These are phyloP conservation scores for Hemicrepidius hirtus DNA, from an alignment of 2,888 invertebrate species.

Conservation along the genomic window DNA sequence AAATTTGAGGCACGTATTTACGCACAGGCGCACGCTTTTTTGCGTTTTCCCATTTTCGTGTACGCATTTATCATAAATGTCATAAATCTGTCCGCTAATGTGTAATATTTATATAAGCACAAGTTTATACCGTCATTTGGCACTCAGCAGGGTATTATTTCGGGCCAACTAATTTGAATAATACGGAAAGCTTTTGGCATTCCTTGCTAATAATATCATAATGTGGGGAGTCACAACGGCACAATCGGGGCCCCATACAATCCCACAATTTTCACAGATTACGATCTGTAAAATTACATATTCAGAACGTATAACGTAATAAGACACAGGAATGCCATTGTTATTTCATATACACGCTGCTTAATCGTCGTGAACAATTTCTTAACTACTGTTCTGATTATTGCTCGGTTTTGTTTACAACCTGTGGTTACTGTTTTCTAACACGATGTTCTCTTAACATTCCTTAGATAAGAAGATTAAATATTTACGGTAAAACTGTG, in stretches of 20 bases:
- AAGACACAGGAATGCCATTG: conserved; percentile 51
- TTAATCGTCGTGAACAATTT: conserved; percentile 31
- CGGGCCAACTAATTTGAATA: conserved; percentile 53
- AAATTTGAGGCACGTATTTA: conserved; percentile 25
- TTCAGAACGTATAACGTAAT: conserved; percentile 55
- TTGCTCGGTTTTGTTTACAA: conserved; percentile 4
- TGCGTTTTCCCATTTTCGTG: conserved; percentile 27
- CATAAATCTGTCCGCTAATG: conserved; percentile 32
- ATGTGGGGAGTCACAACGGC: conserved; percentile 50
- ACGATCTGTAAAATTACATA: conserved; percentile 60
- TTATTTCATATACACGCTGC: conserved; percentile 39
- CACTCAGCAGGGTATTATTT: conserved; percentile 52
- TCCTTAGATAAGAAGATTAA: conserved; percentile 11
- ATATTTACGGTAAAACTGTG: background rate
- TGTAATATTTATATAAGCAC: conserved; percentile 25
- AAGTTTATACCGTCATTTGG: conserved; percentile 45
- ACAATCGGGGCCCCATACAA: conserved; percentile 48
- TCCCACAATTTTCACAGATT: conserved; percentile 55
- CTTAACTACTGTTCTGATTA: conserved; percentile 24
- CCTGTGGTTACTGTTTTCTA: conserved; percentile 11
- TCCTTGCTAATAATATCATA: conserved; percentile 53
- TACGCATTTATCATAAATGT: conserved; percentile 32
- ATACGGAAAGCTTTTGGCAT: conserved; percentile 53
- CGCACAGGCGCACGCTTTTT: conserved; percentile 30
- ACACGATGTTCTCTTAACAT: conserved; percentile 10